A percentile compares a stretch with the other conserved stretches of the same genome.
These are phyloP conservation scores for Caenorhabditis sp. DNA, from an alignment of 2,888 invertebrate genomes.

Conservation along the genomic window DNA sequence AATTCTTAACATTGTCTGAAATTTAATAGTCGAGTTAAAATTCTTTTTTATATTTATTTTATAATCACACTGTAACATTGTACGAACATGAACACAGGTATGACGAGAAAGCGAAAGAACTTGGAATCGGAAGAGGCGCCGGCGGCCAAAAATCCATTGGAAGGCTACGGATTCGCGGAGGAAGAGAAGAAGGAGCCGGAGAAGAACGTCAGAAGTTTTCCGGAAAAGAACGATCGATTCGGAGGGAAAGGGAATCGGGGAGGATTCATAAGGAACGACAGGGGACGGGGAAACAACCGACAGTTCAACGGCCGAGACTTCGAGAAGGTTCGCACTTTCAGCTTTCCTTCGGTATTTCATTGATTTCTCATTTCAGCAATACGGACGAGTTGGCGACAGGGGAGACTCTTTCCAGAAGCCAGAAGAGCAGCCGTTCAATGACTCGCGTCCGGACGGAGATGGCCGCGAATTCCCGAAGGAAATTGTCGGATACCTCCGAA, in stretches of 20 bases:
- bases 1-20: background rate
- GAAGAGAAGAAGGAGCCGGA: background rate
- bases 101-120: constrained; percentile 65
- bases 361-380: constrained; percentile 46
- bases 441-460: constrained; percentile 34
- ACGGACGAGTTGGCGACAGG: constrained; percentile 46
- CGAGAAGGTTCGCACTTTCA: constrained; percentile 43
- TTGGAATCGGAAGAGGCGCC: constrained; percentile 43
- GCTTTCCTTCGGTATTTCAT: too few species aligned
- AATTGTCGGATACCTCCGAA: constrained; percentile 61
- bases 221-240: constrained; percentile 10
- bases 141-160: constrained; percentile 11
- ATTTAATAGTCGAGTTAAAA: too few species aligned
- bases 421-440: background rate
- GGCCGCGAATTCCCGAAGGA: constrained; percentile 64
- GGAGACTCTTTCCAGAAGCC: background rate
- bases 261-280: background rate
- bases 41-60: too few species aligned
- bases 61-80: too few species aligned
- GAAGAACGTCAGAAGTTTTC: constrained; percentile 13
- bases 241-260: background rate
- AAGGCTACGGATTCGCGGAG: constrained; percentile 34
- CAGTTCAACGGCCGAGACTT: constrained; percentile 31
- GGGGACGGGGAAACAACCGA: constrained; percentile 13
- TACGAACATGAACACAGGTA: too few species aligned